These are phyloP conservation scores for Ptychoptera albimana DNA, from an alignment of 2,888 invertebrate species.

Conservation along the genomic window DNA sequence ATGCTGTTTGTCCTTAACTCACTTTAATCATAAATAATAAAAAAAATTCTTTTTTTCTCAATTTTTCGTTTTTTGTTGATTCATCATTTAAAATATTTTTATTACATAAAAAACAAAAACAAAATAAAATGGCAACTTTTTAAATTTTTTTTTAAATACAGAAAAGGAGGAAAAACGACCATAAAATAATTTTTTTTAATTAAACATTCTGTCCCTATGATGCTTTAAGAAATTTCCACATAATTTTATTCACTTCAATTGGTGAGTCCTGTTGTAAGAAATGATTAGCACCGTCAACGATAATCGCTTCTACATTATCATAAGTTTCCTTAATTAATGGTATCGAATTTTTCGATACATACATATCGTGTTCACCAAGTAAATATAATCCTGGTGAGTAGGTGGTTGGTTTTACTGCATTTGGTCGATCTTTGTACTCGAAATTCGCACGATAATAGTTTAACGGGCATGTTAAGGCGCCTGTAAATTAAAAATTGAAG, in stretches of 20 bases:
- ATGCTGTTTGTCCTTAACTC: too few species aligned
- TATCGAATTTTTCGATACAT: slow-evolving; percentile 15
- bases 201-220: too few species aligned
- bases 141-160: too few species aligned
- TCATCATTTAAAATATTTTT: too few species aligned
- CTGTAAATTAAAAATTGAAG: slow-evolving; percentile 28
- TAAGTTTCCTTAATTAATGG: slow-evolving; percentile 30
- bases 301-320: slow-evolving; percentile 28
- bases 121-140: too few species aligned
- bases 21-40: too few species aligned
- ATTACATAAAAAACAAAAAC: too few species aligned
- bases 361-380: slow-evolving; percentile 33
- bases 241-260: slow-evolving; percentile 33
- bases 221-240: slow-evolving; percentile 30
- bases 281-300: slow-evolving; percentile 34
- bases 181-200: too few species aligned
- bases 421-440: slow-evolving; percentile 18
- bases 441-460: slow-evolving; percentile 41
- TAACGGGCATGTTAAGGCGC: slow-evolving; percentile 35
- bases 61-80: too few species aligned
- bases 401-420: slow-evolving; percentile 13
- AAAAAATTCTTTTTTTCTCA: too few species aligned
- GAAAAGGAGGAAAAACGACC: too few species aligned
- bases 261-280: slow-evolving; percentile 41
- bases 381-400: slow-evolving; percentile 31